phyloP scores from a whole-genome alignment of 2,113 vertebrate genomes.

The Corythornis cristatus region DNA sequence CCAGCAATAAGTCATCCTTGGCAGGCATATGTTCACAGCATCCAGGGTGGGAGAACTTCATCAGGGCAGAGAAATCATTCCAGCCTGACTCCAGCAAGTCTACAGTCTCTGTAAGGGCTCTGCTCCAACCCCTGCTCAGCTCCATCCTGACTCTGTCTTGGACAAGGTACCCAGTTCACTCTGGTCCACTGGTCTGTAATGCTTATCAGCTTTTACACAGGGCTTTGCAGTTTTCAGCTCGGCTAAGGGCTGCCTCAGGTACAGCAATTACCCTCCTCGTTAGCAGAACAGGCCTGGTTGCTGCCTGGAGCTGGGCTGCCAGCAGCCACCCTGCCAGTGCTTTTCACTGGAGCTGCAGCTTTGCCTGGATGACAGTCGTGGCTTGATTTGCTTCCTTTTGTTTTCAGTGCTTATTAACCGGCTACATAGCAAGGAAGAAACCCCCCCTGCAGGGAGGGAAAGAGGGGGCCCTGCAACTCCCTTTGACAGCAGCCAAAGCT shows the following conservation, averaged over 20 bases:
- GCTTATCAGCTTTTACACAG: background rate
- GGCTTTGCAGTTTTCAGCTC: background rate
- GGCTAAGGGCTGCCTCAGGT: background rate
- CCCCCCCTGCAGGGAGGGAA: too few species aligned
- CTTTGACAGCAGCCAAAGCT: background rate
- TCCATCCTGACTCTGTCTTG: background rate
- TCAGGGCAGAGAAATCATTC: background rate
- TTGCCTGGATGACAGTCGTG: fast-evolving
- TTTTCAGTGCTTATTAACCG: background rate
- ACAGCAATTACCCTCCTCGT: background rate
- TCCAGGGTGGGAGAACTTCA: background rate
- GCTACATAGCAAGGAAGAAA: background rate
- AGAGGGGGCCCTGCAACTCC: background rate
- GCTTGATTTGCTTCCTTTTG: background rate
- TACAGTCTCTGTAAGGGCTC: background rate
- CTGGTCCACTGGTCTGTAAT: background rate
- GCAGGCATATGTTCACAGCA: background rate
- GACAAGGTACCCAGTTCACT: background rate
- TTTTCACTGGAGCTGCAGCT: background rate
- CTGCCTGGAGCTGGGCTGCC: background rate
- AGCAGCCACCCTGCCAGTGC: background rate
- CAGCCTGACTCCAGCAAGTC: background rate
- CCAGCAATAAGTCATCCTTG: slow-evolving; percentile 4
- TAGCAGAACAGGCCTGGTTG: fast-evolving
- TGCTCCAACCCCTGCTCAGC: background rate